These are phyloP conservation scores for Leucoraja ocellata DNA, from an alignment of 2,797 vertebrate species.

Conservation along the genomic window DNA sequence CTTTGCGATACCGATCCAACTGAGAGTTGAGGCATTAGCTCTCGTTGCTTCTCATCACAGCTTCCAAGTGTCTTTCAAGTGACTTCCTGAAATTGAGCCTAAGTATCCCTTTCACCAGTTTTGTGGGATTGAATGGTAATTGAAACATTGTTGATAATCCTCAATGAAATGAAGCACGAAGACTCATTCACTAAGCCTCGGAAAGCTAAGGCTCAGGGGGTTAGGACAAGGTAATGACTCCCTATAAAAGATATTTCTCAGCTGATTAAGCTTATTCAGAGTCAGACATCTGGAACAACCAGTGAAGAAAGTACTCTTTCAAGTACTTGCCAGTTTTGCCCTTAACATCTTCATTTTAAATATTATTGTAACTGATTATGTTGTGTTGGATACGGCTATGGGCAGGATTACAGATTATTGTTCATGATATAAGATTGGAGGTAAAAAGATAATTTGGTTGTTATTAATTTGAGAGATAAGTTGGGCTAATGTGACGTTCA, in stretches of 20 bases:
- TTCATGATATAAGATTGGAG: background rate
- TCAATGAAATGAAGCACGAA: constrained; percentile 65
- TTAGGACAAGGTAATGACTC: constrained; percentile 55
- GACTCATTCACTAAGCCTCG: constrained; percentile 66
- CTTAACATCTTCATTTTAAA: constrained; percentile 15
- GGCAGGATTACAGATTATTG: background rate
- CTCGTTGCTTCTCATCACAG: background rate
- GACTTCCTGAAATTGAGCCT: constrained; percentile 5
- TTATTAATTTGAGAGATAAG: background rate
- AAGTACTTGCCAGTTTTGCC: background rate
- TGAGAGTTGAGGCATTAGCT: background rate
- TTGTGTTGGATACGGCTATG: background rate
- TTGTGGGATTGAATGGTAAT: constrained; percentile 62
- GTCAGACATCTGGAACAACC: constrained; percentile 75
- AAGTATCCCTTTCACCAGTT: constrained; percentile 14
- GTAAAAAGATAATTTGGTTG: background rate
- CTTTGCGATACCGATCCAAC: background rate
- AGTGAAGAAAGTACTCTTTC: constrained; percentile 71
- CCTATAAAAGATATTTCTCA: constrained; percentile 70
- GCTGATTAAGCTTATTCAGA: constrained; percentile 86
- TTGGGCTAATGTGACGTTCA: background rate
- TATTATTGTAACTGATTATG: background rate
- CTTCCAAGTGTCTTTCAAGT: background rate
- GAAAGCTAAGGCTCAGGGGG: constrained; percentile 48
- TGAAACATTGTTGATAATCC: constrained; percentile 79